phyloP scores from a whole-genome alignment of 2,888 invertebrate genomes.

The Drosophila mercatorum region DNA sequence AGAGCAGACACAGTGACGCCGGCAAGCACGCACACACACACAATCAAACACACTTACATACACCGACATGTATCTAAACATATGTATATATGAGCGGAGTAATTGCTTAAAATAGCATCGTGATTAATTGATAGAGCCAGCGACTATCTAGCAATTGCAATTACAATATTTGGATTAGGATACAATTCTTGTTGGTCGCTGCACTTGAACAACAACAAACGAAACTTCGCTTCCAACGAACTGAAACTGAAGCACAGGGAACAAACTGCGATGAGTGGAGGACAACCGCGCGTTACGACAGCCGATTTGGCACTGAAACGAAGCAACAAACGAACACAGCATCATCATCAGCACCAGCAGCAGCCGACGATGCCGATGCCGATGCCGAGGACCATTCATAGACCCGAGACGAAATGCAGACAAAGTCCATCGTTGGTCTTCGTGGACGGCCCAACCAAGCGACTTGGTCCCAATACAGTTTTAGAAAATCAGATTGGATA shows the following conservation, averaged over 20 bases:
- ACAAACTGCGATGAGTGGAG: constrained; percentile 3
- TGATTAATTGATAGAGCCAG: constrained; percentile 35
- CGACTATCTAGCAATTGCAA: constrained; percentile 30
- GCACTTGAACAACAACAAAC: constrained; percentile 49
- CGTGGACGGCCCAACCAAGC: constrained; percentile 22
- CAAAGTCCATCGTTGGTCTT: constrained; percentile 35
- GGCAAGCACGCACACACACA: constrained; percentile 34
- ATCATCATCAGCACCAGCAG: constrained; percentile 23
- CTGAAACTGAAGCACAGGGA: constrained; percentile 8
- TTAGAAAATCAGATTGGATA: constrained; percentile 49
- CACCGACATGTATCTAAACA: constrained; percentile 3
- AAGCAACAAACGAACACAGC: constrained; percentile 40
- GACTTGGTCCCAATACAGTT: constrained; percentile 48
- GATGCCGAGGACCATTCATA: constrained; percentile 11
- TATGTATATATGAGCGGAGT: constrained; percentile 2
- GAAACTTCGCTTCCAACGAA: constrained; percentile 27
- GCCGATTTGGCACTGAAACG: constrained; percentile 70
- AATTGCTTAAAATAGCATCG: constrained; percentile 51
- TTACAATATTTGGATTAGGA: constrained; percentile 57
- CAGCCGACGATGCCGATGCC: constrained; percentile 9
- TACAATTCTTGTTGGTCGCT: constrained; percentile 31
- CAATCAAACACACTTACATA: constrained; percentile 13
- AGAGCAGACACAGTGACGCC: constrained; percentile 55
- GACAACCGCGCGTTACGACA: constrained; percentile 55
- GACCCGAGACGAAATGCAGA: constrained; percentile 46